Conservation (phyloP, 2,797 vertebrate genomes). For the Acrossocheilus fasciatus region DNA sequence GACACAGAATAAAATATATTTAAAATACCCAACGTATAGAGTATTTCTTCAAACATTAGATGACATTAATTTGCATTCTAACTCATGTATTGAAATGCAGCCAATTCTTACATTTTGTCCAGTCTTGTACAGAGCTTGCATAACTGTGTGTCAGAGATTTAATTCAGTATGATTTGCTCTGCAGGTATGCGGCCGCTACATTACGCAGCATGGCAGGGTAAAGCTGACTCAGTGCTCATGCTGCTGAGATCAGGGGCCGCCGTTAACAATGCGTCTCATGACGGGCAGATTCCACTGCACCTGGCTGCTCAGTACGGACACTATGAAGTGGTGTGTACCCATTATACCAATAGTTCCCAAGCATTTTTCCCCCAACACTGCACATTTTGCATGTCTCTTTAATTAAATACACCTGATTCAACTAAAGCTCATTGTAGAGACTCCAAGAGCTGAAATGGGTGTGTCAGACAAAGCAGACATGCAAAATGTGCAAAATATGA, state of each 20-base stretch:
- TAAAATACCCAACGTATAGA: not conserved
- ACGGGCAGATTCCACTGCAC: slow-evolving; percentile 94
- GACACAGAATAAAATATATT: not conserved
- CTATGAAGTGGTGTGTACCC: slow-evolving; percentile 89
- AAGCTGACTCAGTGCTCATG: slow-evolving; percentile 86
- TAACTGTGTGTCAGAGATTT: not conserved
- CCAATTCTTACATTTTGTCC: not conserved
- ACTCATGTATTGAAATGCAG: not conserved
- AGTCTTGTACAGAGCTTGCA: not conserved
- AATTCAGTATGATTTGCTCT: slow-evolving; percentile 12
- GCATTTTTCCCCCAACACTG: not conserved
- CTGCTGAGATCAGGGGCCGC: slow-evolving; percentile 87
- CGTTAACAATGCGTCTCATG: slow-evolving; percentile 87
- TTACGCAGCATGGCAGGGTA: slow-evolving; percentile 95
- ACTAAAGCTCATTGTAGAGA: not conserved
- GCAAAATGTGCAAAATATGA: not conserved
- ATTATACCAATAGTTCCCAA: not conserved
- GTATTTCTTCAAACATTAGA: not conserved
- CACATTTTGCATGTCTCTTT: not conserved
- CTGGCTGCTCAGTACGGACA: slow-evolving; percentile 95
- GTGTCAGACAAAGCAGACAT: not conserved
- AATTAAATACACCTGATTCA: not conserved
- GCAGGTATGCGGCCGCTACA: slow-evolving; percentile 95
- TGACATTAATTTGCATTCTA: not conserved
- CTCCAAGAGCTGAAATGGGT: not conserved